phyloP scores from a whole-genome alignment of 1,140 invertebrate species.

The Drosophila sp. region DNA sequence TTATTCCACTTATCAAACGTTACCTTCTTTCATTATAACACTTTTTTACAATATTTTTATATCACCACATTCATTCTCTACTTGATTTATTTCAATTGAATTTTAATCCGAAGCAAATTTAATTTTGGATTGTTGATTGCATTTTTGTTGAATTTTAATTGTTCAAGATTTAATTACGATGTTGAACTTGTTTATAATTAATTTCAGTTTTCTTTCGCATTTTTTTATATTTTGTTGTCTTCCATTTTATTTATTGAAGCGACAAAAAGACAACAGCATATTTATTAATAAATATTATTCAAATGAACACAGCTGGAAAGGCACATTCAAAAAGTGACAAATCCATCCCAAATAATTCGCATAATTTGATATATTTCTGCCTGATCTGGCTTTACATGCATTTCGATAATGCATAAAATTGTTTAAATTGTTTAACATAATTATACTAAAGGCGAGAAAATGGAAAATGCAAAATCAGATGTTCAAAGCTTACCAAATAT shows the following conservation, averaged over 20 bases:
- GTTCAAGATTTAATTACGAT: conserved; percentile 15
- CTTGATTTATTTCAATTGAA: conserved; percentile 31
- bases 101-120: conserved; percentile 39
- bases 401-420: too few relatives aligned
- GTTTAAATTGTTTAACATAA: too few relatives aligned
- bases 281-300: conserved; percentile 8
- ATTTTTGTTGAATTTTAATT: conserved; percentile 14
- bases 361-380: conserved; percentile 2
- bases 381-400: not conserved
- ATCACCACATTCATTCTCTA: conserved; percentile 2
- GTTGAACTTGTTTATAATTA: conserved; percentile 12
- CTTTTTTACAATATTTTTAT: not conserved
- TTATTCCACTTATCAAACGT: conserved; percentile 28
- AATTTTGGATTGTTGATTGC: conserved; percentile 17
- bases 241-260: conserved; percentile 30
- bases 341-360: conserved; percentile 17
- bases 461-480: too few relatives aligned
- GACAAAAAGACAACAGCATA: conserved; percentile 1
- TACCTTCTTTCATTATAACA: conserved; percentile 11
- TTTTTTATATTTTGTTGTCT: conserved; percentile 29
- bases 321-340: conserved; percentile 33
- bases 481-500: too few relatives aligned
- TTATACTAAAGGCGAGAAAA: too few relatives aligned
- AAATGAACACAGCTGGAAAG: conserved; percentile 42
- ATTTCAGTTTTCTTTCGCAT: conserved; percentile 13